phyloP scores from a whole-genome alignment of 2,113 vertebrate genomes.

The Centropus unirufus region DNA sequence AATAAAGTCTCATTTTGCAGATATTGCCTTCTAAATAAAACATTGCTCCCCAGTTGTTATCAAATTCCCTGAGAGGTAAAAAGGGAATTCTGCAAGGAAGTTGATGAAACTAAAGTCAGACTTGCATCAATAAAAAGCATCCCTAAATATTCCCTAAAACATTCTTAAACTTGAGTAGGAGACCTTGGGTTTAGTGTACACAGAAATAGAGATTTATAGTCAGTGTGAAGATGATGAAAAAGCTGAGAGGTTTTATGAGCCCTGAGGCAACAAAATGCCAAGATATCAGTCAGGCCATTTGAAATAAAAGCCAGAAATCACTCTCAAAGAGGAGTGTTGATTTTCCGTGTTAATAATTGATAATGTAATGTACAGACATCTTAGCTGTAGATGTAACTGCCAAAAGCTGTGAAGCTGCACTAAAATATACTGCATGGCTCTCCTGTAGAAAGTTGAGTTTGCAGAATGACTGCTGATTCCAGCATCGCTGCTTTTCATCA shows the following conservation, averaged over 20 bases:
- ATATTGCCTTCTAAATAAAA: conserved; percentile 14
- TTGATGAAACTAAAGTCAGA: background rate
- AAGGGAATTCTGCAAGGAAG: background rate
- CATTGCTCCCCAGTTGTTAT: background rate
- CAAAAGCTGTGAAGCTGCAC: conserved; percentile 1
- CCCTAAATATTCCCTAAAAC: conserved; percentile 4
- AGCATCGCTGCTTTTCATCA: background rate
- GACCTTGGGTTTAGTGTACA: background rate
- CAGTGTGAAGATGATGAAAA: conserved; percentile 4
- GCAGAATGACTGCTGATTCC: background rate
- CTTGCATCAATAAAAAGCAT: conserved; percentile 3
- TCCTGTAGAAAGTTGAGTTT: background rate
- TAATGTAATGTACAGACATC: conserved; percentile 17
- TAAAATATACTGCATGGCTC: background rate
- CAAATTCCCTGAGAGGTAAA: background rate
- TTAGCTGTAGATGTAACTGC: conserved; percentile 14
- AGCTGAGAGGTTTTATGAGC: conserved; percentile 20
- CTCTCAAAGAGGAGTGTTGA: background rate
- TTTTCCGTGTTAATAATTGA: conserved; percentile 67
- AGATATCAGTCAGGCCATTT: conserved; percentile 9
- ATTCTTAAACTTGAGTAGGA: background rate
- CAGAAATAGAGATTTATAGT: conserved; percentile 10
- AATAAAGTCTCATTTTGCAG: conserved; percentile 21
- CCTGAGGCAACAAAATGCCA: conserved; percentile 14
- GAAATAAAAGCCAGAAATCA: conserved; percentile 47